Base-by-base conservation (phyloP, 1,140 invertebrate species). In the Apis laboriosa region DNA sequence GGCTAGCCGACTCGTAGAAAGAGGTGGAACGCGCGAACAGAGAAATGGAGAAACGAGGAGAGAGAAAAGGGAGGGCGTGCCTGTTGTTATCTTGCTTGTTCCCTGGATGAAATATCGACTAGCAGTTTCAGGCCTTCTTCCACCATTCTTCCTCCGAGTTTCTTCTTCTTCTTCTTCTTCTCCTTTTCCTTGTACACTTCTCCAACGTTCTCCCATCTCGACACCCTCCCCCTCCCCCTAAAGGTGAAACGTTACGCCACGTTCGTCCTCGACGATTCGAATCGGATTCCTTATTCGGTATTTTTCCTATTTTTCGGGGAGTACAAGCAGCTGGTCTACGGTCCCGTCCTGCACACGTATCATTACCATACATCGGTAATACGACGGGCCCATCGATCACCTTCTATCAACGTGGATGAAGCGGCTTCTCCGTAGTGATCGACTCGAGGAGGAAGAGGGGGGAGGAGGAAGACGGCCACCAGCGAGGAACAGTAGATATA, bases 51-150 rank as follows among this genome's bases (percentile, higher is more conserved):
- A 79, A 66, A 83, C 58, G 64, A 53, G 60, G 67, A 76, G 61
- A 76, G 61, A 43, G 86, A 87, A 86, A 90, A 88, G 83, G 86
- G 90, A 90, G 89, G 92, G 92, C 91, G 91, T 92, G 87, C 88
- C 89, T 86, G 87, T 78, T 91, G 92, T 93, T 93, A 93, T 93
- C 92, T 93, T 87, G 91, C 92, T 92, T 91, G 92, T 92, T 92
- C 91, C 76, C 85, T 81, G 86, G 90, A 92, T 93, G 91, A 92
- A 93, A 93, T 93, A 93, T 93, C 90, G 92, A 91, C 91, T 91
- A 90, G 91, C 92, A 91, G 90, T 92, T 92, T 92, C 91, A 92
- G 90, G 90, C 88, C 89, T 91, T 87, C 88, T 88, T 89, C 83
- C 85, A 58, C 86, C 81, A 77, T 24, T 77, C 75, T 43, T 49